Conservation (phyloP, 1,140 invertebrate species). For the Megalonaias nervosa region DNA sequence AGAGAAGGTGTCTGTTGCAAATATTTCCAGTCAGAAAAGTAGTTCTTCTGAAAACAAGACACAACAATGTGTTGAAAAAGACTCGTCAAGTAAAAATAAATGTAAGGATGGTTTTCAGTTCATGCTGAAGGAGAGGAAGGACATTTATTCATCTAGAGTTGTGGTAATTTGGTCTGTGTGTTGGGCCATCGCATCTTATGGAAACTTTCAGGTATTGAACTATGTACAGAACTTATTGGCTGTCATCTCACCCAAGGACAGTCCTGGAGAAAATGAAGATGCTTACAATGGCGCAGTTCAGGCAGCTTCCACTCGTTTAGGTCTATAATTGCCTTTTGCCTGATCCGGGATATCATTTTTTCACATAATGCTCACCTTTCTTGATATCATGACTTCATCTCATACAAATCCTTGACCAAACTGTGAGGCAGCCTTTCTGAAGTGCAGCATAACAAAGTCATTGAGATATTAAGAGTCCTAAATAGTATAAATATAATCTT, state of each 20-base stretch:
- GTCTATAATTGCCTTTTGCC: neutral
- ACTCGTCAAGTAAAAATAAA: neutral
- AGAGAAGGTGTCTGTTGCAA: no score
- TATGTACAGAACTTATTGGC: slow-evolving; percentile 33
- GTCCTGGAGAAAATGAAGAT: slow-evolving; percentile 1
- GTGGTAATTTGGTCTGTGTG: slow-evolving; percentile 90
- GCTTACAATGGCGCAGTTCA: slow-evolving; percentile 24
- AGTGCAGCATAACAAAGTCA: neutral
- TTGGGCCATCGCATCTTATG: slow-evolving; percentile 85
- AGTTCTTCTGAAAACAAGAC: no score
- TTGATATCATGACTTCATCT: neutral
- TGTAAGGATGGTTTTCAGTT: slow-evolving; percentile 41
- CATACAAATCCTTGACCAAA: neutral
- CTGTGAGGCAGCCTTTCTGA: neutral
- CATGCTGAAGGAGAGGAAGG: slow-evolving; percentile 80
- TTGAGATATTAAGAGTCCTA: neutral
- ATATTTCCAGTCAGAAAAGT: no score
- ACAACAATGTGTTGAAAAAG: neutral
- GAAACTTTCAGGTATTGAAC: slow-evolving; percentile 85
- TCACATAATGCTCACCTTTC: neutral
- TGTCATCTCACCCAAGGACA: neutral
- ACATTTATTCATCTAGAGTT: slow-evolving; percentile 80
- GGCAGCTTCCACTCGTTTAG: slow-evolving; percentile 12
- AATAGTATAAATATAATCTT: neutral
- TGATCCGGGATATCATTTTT: neutral